A percentile compares a stretch with the other conserved stretches of the same genome.
These are phyloP conservation scores for Dreissena rostriformis DNA, from an alignment of 1,140 invertebrate species.

Conservation along the genomic window DNA sequence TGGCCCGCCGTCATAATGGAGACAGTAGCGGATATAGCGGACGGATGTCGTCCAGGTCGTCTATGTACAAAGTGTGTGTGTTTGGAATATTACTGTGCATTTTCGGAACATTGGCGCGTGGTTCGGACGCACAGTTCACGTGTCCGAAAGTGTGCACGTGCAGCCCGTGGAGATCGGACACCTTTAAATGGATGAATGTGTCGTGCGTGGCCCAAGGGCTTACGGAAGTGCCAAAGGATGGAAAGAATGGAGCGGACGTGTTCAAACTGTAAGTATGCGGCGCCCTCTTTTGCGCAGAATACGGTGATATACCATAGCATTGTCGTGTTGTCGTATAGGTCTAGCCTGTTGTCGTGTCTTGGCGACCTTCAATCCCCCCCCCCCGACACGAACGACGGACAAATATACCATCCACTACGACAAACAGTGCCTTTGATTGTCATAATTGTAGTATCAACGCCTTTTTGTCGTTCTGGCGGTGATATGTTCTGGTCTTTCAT, in stretches of 20 bases:
- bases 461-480: no score
- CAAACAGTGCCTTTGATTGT: no score
- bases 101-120: constrained; percentile 1
- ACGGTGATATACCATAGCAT: no score
- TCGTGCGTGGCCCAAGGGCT: constrained; percentile 12
- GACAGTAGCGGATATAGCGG: no score
- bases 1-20: neutral
- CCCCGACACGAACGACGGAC: no score
- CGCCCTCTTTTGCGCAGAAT: neutral
- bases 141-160: neutral
- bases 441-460: no score
- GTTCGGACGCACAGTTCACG: neutral
- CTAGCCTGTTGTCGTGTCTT: no score
- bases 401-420: no score
- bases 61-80: neutral
- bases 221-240: constrained; percentile 26
- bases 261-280: constrained; percentile 29
- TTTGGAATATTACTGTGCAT: constrained; percentile 27
- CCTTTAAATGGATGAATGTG: constrained; percentile 14
- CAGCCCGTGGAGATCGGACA: constrained; percentile 2
- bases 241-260: constrained; percentile 27
- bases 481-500: no score
- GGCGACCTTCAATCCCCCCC: no score
- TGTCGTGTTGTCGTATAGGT: no score
- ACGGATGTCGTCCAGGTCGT: no score